A percentile compares a stretch with the other conserved stretches of the same genome.
These are phyloP conservation scores for Hydriomena furcata DNA, from an alignment of 2,888 invertebrate genomes.

Conservation along the genomic window DNA sequence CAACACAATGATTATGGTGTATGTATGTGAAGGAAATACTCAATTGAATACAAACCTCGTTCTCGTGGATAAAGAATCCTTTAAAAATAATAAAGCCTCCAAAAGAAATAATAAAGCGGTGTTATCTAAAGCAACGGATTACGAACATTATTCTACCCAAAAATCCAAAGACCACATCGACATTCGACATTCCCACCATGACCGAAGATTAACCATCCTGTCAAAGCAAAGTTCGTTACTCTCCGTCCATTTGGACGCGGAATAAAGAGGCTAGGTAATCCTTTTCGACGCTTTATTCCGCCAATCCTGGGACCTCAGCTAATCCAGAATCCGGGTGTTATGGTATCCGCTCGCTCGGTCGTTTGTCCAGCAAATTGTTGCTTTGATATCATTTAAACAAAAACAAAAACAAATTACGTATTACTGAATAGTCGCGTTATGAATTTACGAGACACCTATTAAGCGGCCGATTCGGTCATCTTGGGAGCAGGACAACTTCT, in stretches of 20 bases:
- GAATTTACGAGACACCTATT: conserved; percentile 51
- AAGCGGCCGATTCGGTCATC: conserved; percentile 16
- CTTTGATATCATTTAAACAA: conserved; percentile 46
- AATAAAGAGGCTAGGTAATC: conserved; percentile 41
- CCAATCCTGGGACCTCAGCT: conserved; percentile 37
- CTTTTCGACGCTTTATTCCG: conserved; percentile 36
- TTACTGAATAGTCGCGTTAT: conserved; percentile 44
- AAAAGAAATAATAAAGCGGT: neutral
- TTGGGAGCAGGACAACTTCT: conserved; percentile 11
- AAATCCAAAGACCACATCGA: neutral
- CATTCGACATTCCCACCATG: conserved; percentile 3
- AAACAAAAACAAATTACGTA: conserved; percentile 48
- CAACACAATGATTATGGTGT: no score
- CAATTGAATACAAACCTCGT: no score
- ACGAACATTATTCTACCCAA: neutral
- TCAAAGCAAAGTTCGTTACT: conserved; percentile 42
- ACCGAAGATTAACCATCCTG: conserved; percentile 32
- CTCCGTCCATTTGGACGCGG: conserved; percentile 32
- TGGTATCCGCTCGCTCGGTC: conserved; percentile 34
- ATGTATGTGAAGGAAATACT: no score
- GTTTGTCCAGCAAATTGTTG: conserved; percentile 49
- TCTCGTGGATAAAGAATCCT: no score
- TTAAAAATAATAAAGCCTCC: no score
- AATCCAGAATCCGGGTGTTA: conserved; percentile 37
- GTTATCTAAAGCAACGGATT: neutral